Evolutionary conservation across 2,888 invertebrate genomes (phyloP).

Genomic region (Dicycla oo): DNA sequence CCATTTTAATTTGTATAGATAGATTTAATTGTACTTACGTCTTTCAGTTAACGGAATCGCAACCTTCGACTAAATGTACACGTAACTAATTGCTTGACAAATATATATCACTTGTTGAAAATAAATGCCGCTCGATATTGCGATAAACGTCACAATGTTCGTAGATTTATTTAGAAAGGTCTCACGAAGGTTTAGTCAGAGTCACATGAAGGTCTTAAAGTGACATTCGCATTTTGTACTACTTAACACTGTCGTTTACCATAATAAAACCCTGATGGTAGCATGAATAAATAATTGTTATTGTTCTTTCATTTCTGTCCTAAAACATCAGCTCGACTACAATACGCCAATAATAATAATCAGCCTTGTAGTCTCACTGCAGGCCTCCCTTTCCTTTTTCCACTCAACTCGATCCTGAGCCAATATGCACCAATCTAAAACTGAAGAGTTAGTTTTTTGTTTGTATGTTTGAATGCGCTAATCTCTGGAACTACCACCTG

Average conservation of each 20-base stretch:
- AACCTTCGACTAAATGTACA: slow-evolving; percentile 50
- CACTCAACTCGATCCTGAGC: no score
- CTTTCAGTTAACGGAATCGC: slow-evolving; percentile 42
- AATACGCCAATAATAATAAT: no score
- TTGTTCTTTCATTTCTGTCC: background rate
- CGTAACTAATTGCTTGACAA: slow-evolving; percentile 56
- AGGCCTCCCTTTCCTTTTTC: no score
- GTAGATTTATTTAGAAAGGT: slow-evolving; percentile 64
- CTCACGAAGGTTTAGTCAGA: slow-evolving; percentile 60
- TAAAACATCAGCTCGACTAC: background rate
- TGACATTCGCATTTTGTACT: slow-evolving; percentile 46
- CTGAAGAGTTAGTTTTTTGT: no score
- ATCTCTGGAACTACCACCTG: no score
- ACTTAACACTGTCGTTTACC: slow-evolving; percentile 22
- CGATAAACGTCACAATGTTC: slow-evolving; percentile 56
- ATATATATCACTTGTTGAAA: slow-evolving; percentile 54
- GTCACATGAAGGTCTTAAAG: slow-evolving; percentile 58
- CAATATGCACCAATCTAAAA: no score
- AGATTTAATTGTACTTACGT: slow-evolving; percentile 11
- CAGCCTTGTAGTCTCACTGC: no score
- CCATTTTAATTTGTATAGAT: no score
- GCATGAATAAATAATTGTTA: background rate
- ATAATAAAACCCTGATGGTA: slow-evolving; percentile 11
- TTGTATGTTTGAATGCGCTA: no score
- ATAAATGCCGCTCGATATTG: slow-evolving; percentile 46